phyloP scores from a whole-genome alignment of 2,888 invertebrate species.

The Merodon equestris region DNA sequence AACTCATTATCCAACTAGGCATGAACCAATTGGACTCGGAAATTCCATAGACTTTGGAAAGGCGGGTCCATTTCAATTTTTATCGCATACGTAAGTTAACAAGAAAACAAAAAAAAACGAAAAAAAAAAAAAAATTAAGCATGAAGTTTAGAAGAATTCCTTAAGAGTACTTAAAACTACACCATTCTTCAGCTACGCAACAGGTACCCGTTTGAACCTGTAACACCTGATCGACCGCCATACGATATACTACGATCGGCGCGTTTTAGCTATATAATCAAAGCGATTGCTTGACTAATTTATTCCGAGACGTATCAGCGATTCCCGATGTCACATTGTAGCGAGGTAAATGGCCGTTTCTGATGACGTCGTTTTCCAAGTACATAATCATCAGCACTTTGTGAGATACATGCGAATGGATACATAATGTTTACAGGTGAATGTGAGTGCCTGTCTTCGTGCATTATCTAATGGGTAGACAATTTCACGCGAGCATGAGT shows the following conservation, averaged over 20 bases:
- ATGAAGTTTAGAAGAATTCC: too few relatives aligned
- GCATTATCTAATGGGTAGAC: conserved; percentile 48
- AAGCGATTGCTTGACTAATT: conserved; percentile 39
- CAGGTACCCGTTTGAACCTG: not conserved
- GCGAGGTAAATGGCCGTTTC: conserved; percentile 59
- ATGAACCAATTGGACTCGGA: not conserved
- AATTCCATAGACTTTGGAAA: conserved; percentile 11
- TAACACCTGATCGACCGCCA: not conserved
- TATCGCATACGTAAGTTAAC: conserved; percentile 36
- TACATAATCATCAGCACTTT: too few relatives aligned
- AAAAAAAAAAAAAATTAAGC: too few relatives aligned
- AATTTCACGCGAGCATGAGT: conserved; percentile 39
- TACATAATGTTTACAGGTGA: too few relatives aligned
- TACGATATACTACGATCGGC: conserved; percentile 13
- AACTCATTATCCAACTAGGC: too few relatives aligned
- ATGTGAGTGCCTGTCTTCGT: conserved; percentile 25
- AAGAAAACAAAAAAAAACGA: conserved; percentile 29
- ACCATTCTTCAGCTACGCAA: conserved; percentile 35
- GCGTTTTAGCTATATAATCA: conserved; percentile 35
- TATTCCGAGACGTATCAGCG: conserved; percentile 51
- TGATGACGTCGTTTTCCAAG: conserved; percentile 36
- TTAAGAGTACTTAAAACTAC: conserved; percentile 28
- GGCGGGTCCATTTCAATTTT: conserved; percentile 44
- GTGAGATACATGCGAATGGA: too few relatives aligned
- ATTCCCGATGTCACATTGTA: conserved; percentile 33